A percentile compares a stretch with the other conserved stretches of the same genome.
Evolutionary conservation across 2,888 invertebrate species (phyloP).

Genomic region (Temnothorax ravouxi): DNA sequence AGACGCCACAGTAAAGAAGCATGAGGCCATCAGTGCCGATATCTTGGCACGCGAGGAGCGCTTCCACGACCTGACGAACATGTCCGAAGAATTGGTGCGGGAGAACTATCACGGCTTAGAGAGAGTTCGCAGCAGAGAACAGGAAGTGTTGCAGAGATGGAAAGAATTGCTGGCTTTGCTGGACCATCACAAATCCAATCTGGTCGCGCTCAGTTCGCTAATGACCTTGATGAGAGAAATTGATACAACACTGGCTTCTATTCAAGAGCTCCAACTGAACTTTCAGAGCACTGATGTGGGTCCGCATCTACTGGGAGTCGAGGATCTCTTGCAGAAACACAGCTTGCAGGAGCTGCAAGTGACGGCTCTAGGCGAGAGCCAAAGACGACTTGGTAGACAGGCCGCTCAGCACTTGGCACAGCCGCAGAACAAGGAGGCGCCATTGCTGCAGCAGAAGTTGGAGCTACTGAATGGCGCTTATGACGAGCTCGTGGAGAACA

Average conservation of each 20-base stretch:
- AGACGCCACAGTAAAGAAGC: slow-evolving; percentile 99
- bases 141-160: slow-evolving; percentile 95
- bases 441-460: slow-evolving; percentile 90
- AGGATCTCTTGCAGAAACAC: slow-evolving; percentile 97
- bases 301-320: slow-evolving; percentile 97
- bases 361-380: slow-evolving; percentile 94
- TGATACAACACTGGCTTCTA: slow-evolving; percentile 94
- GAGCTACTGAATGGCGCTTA: slow-evolving; percentile 93
- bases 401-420: slow-evolving; percentile 84
- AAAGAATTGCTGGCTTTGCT: slow-evolving; percentile 93
- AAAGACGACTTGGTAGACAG: slow-evolving; percentile 92
- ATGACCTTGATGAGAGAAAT: slow-evolving; percentile 97
- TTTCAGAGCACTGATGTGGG: slow-evolving; percentile 96
- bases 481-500: slow-evolving; percentile 91
- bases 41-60: slow-evolving; percentile 97
- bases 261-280: slow-evolving; percentile 93
- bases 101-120: slow-evolving; percentile 97
- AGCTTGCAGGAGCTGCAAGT: slow-evolving; percentile 95
- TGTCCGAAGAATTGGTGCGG: slow-evolving; percentile 96
- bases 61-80: slow-evolving; percentile 96
- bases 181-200: slow-evolving; percentile 93
- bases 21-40: slow-evolving; percentile 99
- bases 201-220: slow-evolving; percentile 93
- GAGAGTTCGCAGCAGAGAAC: slow-evolving; percentile 90
- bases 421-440: slow-evolving; percentile 83